Evolutionary conservation across 2,113 vertebrate genomes (phyloP).

Genomic region (Mugil cephalus): DNA sequence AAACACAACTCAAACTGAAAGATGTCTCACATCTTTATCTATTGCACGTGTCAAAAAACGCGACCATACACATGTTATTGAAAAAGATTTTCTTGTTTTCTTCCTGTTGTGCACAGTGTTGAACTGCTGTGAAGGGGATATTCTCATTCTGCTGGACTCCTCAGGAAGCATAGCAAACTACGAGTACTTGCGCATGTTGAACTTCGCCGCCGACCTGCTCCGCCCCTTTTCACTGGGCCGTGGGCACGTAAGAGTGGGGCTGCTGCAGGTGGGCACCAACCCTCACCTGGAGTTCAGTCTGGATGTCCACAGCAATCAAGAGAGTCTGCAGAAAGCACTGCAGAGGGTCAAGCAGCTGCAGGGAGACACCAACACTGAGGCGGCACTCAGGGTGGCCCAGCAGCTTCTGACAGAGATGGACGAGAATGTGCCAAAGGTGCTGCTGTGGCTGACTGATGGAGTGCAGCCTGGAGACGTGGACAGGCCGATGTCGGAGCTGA

Average conservation of each 20-base stretch:
- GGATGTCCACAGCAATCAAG: slow-evolving; percentile 67
- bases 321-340: slow-evolving; percentile 79
- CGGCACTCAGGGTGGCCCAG: slow-evolving; percentile 82
- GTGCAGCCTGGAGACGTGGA: slow-evolving; percentile 88
- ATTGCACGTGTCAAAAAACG: no score
- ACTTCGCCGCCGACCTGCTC: slow-evolving; percentile 86
- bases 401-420: slow-evolving; percentile 70
- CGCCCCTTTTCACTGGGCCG: slow-evolving; percentile 85
- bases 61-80: no score
- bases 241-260: slow-evolving; percentile 84
- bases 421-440: slow-evolving; percentile 83
- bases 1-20: neutral
- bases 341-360: slow-evolving; percentile 82
- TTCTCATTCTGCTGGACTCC: slow-evolving; percentile 92
- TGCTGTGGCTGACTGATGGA: slow-evolving; percentile 94
- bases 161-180: slow-evolving; percentile 90
- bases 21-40: no score
- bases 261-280: slow-evolving; percentile 89
- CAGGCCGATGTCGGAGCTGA: slow-evolving; percentile 85
- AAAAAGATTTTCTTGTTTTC: neutral
- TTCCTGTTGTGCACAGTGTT: slow-evolving; percentile 49
- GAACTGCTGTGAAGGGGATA: slow-evolving; percentile 84
- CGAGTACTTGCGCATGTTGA: slow-evolving; percentile 87
- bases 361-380: slow-evolving; percentile 91
- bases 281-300: slow-evolving; percentile 88